Conservation (phyloP, 2,113 vertebrate genomes). For the Poeciliopsis occidentalis region DNA sequence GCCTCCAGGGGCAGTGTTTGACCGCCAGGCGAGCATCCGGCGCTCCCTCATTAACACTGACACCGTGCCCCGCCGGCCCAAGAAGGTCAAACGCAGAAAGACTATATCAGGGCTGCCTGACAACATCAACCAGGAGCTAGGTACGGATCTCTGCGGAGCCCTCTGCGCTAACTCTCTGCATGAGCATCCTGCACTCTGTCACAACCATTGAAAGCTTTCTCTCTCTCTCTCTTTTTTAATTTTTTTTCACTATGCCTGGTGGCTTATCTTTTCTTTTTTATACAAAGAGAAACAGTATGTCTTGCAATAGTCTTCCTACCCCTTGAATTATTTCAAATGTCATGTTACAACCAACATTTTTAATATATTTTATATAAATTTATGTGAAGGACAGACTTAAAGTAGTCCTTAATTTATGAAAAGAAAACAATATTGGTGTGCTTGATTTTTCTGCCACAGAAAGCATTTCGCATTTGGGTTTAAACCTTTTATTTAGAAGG, state of each 20-base stretch:
- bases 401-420: too few relatives aligned
- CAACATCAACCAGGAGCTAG: slow-evolving; percentile 97
- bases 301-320: too few relatives aligned
- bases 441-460: too few relatives aligned
- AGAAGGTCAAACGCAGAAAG: slow-evolving; percentile 99
- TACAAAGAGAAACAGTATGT: background rate
- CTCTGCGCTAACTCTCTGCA: slow-evolving; percentile 68
- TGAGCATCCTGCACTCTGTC: slow-evolving; percentile 22
- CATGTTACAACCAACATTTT: too few relatives aligned
- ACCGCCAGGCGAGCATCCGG: slow-evolving; percentile 97
- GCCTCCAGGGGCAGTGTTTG: slow-evolving; percentile 97
- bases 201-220: background rate
- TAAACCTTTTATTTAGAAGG: too few relatives aligned
- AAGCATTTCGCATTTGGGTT: too few relatives aligned
- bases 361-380: too few relatives aligned
- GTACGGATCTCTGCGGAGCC: slow-evolving; percentile 91
- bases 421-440: too few relatives aligned
- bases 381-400: too few relatives aligned
- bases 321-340: too few relatives aligned
- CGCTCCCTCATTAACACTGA: slow-evolving; percentile 98
- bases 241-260: background rate
- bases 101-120: slow-evolving; percentile 99
- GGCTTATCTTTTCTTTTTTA: background rate
- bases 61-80: slow-evolving; percentile 96
- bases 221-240: background rate